Percentiles rank a stretch among this genome's conserved stretches.
Conservation (phyloP, 2,113 vertebrate species). For the Tetrao urogallus region DNA sequence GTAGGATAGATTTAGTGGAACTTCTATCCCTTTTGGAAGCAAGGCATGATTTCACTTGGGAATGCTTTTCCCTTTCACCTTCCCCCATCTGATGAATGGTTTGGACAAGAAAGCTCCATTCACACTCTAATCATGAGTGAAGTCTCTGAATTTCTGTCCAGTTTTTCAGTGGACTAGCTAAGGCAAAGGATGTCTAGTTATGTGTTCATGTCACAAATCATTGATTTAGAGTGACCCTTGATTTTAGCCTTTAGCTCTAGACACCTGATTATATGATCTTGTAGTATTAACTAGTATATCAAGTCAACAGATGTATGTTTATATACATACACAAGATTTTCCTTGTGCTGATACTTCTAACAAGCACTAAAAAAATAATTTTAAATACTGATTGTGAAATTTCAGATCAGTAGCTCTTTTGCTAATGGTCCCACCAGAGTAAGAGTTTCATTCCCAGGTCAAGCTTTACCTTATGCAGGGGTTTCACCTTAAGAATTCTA, state of each 20-base stretch:
- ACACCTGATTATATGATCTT: neutral
- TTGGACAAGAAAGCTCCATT: neutral
- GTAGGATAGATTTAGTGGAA: constrained; percentile 75
- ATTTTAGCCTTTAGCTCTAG: neutral
- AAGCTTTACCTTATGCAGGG: neutral
- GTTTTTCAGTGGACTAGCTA: neutral
- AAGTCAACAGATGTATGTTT: neutral
- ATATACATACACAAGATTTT: neutral
- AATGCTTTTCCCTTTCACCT: accelerated
- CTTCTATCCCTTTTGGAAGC: neutral
- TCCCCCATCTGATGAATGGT: neutral
- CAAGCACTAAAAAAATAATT: neutral
- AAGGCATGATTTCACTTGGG: neutral
- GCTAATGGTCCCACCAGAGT: neutral
- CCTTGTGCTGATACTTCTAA: neutral
- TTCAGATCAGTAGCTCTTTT: neutral
- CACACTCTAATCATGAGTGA: neutral
- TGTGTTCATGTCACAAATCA: neutral
- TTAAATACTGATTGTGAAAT: neutral
- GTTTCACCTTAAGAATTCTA: neutral
- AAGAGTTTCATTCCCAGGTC: neutral
- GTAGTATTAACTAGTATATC: neutral
- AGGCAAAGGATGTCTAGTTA: constrained; percentile 15
- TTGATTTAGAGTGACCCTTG: neutral
- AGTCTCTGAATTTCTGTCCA: neutral